Percentiles rank a stretch among this genome's conserved stretches.
phyloP scores from a whole-genome alignment of 2,888 invertebrate genomes.

The Malthinus flaveolus region DNA sequence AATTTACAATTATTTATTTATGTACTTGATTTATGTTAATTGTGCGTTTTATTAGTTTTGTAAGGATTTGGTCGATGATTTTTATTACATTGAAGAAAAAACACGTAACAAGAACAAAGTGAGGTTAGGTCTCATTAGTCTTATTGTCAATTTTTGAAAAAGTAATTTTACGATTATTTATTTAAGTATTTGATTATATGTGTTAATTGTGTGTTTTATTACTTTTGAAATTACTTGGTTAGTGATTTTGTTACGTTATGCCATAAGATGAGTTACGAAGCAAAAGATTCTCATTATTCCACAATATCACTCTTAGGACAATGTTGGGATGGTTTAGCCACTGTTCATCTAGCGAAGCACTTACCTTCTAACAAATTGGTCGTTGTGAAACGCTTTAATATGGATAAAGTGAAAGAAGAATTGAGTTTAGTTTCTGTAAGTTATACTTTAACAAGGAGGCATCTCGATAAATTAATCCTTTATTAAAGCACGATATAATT shows the following conservation, averaged over 20 bases:
- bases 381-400: conserved; percentile 74
- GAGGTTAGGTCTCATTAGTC: neutral
- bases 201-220: too few relatives aligned
- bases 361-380: conserved; percentile 67
- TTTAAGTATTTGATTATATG: too few relatives aligned
- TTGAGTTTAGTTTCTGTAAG: conserved; percentile 61
- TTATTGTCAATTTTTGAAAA: neutral
- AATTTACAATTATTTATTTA: too few relatives aligned
- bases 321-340: conserved; percentile 71
- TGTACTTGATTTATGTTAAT: too few relatives aligned
- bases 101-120: too few relatives aligned
- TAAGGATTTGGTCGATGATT: too few relatives aligned
- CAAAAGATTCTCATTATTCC: conserved; percentile 66
- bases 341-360: conserved; percentile 72
- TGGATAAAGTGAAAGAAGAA: conserved; percentile 70
- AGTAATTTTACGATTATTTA: neutral
- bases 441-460: conserved; percentile 14
- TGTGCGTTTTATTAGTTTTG: too few relatives aligned
- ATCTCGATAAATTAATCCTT: conserved; percentile 42
- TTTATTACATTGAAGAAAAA: too few relatives aligned
- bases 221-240: too few relatives aligned
- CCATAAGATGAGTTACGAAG: conserved; percentile 50
- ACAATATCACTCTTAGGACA: conserved; percentile 68
- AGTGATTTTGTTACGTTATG: conserved; percentile 4
- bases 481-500: conserved; percentile 75